Evolutionary conservation across 2,113 vertebrate genomes (phyloP), one percentile per base, ranked within the genome.

Genomic region (Sceloporus undulatus): DNA sequence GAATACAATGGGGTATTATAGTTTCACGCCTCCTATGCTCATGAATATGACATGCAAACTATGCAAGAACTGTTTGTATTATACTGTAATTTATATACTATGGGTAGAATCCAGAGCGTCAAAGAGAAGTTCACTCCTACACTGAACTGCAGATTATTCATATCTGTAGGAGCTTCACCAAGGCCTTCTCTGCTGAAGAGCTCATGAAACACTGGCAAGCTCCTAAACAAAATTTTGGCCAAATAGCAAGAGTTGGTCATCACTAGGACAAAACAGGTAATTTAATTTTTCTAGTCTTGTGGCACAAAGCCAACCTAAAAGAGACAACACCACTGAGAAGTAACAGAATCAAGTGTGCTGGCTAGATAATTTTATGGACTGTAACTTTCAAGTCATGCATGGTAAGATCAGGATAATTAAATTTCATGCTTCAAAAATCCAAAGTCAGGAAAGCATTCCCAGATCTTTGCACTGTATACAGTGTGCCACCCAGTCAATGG

Each of bases 391-490:
- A 86, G 88, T 89, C 78, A 86, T 70, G 59, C 78, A 82, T 89
- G 79, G 70, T 54, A 54, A 81, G 77, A 81, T 75, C 40, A 56
- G 16, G n/a, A 73, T 82, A 86, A 86, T 89, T 82, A 86, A 82
- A 89, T 86, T 76, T 86, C 79, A 89, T 86, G 88, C 88, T 82
- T 89, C 84, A 89, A 42, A 73, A 86, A 76, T 65, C 42, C 62
- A 82, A 86, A 59, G 88, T 86, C 88, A 89, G 48, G 79, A 86
- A 89, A 59, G 79, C 59, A 52, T 89, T 56, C 70, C 70, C 79
- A 80, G 42, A 66, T 82, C 68, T 25, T 81, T 76, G 14, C 16
- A 21, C 13, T 81, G 68, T 52, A 34, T 34, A 78, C 42, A 34
- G 54, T 66, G 56, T 66, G 8, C 59, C 56, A 76, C 40, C 70